Percentiles rank a stretch among this genome's conserved stretches.
Evolutionary conservation across 2,797 vertebrate genomes (phyloP).

Genomic region (Prunella strophiata): DNA sequence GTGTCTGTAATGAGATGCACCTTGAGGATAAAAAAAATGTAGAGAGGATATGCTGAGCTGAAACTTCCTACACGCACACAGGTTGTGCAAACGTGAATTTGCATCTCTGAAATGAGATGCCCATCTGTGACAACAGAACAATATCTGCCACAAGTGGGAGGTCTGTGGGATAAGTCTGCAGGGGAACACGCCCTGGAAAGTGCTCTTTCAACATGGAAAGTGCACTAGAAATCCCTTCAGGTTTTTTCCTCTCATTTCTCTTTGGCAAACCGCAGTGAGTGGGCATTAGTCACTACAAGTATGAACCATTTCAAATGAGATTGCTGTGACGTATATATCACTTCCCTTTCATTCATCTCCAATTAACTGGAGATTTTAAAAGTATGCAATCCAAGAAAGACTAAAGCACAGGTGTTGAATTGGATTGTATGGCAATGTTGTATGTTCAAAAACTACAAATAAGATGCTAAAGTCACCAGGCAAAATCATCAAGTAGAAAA

Average conservation of each 20-base stretch:
- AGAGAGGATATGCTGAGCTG: background rate
- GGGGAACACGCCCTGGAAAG: background rate
- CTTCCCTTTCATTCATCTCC: background rate
- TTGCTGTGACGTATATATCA: background rate
- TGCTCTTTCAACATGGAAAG: slow-evolving; percentile 13
- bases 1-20: background rate
- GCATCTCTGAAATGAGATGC: background rate
- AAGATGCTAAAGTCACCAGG: background rate
- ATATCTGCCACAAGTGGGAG: background rate
- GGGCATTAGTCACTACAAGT: background rate
- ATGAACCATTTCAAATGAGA: background rate
- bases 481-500: background rate
- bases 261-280: background rate
- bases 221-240: background rate
- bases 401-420: background rate
- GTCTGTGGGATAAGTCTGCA: background rate
- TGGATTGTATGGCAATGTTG: background rate
- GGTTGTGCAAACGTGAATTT: background rate
- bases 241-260: background rate
- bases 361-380: background rate
- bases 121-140: rapidly evolving
- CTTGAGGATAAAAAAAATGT: background rate
- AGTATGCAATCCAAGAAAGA: background rate
- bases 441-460: background rate
- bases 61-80: background rate